phyloP scores from a whole-genome alignment of 2,113 vertebrate species.

The Lamprologus sp. region DNA sequence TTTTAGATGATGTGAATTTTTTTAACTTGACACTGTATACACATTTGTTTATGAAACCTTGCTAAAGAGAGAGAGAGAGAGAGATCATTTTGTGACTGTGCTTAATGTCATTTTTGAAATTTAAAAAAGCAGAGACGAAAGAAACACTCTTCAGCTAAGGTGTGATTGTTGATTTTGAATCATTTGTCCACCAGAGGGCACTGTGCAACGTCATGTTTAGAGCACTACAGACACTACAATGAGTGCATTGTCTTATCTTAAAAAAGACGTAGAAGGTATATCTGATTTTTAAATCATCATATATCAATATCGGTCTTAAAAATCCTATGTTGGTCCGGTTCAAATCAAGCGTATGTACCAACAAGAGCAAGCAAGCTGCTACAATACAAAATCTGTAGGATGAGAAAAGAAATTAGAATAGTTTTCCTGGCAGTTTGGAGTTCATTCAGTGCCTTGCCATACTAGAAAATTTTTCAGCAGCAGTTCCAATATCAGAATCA shows the following conservation, averaged over 20 bases:
- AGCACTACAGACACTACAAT: neutral
- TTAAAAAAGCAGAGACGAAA: neutral
- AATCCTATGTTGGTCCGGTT: neutral
- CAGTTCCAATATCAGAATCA: neutral
- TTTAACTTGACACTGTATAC: neutral
- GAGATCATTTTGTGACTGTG: neutral
- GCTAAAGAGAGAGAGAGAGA: neutral
- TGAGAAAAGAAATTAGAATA: neutral
- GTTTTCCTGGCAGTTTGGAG: neutral
- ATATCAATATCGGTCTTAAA: neutral
- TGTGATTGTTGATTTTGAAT: neutral
- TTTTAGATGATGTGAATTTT: neutral
- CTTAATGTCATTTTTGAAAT: neutral
- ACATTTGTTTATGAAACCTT: neutral
- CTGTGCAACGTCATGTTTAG: neutral
- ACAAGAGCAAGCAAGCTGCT: neutral
- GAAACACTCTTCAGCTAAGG: neutral
- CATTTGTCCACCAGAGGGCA: neutral
- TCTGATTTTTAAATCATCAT: neutral
- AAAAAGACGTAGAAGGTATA: neutral
- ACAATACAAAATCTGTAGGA: neutral
- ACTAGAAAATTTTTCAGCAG: neutral
- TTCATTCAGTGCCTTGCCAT: neutral
- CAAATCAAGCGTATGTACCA: neutral
- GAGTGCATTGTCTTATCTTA: neutral